Conservation (phyloP, 2,797 vertebrate species). For the Pelochelys cantorii region DNA sequence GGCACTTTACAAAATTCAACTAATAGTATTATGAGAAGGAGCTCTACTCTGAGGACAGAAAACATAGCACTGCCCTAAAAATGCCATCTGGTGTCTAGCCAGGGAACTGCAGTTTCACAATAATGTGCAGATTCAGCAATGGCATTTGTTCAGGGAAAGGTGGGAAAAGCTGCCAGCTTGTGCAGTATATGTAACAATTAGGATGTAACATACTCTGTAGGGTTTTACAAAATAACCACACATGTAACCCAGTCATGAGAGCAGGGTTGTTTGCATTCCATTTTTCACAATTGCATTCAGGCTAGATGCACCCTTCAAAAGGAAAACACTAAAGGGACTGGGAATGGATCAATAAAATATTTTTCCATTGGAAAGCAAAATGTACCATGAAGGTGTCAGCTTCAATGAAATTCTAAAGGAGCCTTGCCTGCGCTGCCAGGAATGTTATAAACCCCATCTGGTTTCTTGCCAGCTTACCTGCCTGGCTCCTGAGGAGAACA, state of each 20-base stretch:
- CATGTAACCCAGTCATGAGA: slow-evolving; percentile 52
- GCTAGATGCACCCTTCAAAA: slow-evolving; percentile 20
- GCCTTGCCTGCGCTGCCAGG: neutral
- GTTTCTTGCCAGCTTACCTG: neutral
- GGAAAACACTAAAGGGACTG: slow-evolving; percentile 2
- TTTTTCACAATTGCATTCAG: slow-evolving; percentile 33
- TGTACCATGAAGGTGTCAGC: neutral
- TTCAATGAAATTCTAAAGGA: neutral
- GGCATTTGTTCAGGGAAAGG: neutral
- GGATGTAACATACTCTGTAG: slow-evolving; percentile 21
- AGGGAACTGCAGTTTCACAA: neutral
- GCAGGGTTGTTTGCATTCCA: slow-evolving; percentile 30
- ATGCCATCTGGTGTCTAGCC: neutral
- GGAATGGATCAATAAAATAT: neutral
- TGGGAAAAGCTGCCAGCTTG: slow-evolving; percentile 26
- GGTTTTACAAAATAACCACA: slow-evolving; percentile 35
- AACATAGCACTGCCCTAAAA: neutral
- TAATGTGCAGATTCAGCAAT: neutral
- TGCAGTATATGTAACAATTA: slow-evolving; percentile 47
- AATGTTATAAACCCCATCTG: neutral
- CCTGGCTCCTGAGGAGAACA: neutral
- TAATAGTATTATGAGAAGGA: neutral
- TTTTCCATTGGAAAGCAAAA: slow-evolving; percentile 36
- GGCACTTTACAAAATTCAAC: neutral
- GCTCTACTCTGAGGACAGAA: neutral